Conservation (phyloP, 2,113 vertebrate species). For the Dryoscopus gambensis region DNA sequence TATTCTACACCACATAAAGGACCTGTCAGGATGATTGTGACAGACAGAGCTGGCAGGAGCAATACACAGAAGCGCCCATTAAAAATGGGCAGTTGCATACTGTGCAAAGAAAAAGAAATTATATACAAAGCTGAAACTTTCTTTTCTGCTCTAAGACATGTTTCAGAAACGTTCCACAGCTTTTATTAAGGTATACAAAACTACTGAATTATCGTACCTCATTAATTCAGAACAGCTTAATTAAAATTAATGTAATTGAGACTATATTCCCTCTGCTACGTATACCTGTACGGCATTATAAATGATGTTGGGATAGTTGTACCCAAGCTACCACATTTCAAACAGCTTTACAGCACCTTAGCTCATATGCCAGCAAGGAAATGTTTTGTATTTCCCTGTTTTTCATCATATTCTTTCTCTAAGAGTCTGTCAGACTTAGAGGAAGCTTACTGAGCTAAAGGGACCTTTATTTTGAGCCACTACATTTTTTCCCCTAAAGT, state of each 20-base stretch:
- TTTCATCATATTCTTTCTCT: background rate
- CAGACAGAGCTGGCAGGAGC: background rate
- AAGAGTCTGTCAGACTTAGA: background rate
- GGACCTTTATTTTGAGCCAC: background rate
- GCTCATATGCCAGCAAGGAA: background rate
- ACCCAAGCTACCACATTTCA: background rate
- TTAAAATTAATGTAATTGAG: slow-evolving; percentile 38
- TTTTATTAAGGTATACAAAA: background rate
- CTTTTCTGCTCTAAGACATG: background rate
- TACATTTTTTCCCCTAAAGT: background rate
- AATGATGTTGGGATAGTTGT: background rate
- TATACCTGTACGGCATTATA: background rate
- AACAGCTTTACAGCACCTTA: background rate
- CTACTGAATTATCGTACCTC: background rate
- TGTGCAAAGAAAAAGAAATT: background rate
- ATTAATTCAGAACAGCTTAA: slow-evolving; percentile 33
- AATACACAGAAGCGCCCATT: background rate
- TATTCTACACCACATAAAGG: slow-evolving; percentile 32
- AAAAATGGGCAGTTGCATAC: background rate
- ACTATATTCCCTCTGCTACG: slow-evolving; percentile 2
- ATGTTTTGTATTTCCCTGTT: background rate
- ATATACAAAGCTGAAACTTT: background rate
- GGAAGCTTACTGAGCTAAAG: background rate
- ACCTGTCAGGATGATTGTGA: slow-evolving; percentile 1
- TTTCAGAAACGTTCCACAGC: background rate